These are phyloP conservation scores for Myanophis thanlyinensis DNA, from an alignment of 2,113 vertebrate species.

Conservation along the genomic window DNA sequence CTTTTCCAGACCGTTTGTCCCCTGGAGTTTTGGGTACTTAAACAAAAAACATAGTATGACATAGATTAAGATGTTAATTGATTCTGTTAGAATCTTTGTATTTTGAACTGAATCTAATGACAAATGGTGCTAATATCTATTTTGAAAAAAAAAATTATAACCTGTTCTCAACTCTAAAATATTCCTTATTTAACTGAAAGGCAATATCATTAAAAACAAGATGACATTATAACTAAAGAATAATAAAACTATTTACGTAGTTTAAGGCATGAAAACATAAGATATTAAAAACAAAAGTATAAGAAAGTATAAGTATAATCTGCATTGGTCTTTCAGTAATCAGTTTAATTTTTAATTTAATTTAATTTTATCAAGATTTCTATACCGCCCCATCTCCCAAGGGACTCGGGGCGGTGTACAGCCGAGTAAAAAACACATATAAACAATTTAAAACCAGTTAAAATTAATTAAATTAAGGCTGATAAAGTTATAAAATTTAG, in stretches of 20 bases:
- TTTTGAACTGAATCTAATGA: background rate
- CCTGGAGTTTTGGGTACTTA: conserved; percentile 90
- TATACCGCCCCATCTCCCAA: too few species aligned
- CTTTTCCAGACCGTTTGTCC: conserved; percentile 83
- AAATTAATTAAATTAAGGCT: too few species aligned
- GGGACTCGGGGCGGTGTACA: too few species aligned
- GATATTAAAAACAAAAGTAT: background rate
- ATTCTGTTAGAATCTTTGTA: background rate
- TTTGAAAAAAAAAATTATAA: background rate
- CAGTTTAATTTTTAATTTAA: too few species aligned
- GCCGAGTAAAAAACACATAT: too few species aligned
- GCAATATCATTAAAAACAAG: background rate
- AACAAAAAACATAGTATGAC: conserved; percentile 24
- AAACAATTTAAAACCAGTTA: too few species aligned
- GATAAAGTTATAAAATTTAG: too few species aligned
- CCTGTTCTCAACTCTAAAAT: background rate
- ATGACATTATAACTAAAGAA: background rate
- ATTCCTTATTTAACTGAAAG: background rate
- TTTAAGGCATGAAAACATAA: background rate
- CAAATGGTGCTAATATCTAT: background rate
- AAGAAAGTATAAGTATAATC: background rate
- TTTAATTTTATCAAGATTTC: too few species aligned
- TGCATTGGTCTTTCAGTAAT: background rate
- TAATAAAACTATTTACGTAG: background rate
- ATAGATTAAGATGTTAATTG: background rate